Conservation (phyloP, 2,797 vertebrate genomes). For the Intellagama lesueurii region DNA sequence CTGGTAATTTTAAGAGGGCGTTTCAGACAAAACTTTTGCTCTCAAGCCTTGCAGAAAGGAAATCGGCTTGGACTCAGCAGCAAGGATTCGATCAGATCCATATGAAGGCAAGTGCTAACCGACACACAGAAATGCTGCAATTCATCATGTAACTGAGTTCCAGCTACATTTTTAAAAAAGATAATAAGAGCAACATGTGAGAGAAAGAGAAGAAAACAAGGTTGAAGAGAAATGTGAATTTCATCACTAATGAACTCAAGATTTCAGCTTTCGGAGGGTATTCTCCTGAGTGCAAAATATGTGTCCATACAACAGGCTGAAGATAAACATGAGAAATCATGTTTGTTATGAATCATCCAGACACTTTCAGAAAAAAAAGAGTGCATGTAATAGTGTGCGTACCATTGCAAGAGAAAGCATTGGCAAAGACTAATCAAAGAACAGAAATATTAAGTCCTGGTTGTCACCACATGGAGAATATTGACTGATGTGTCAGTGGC, state of each 20-base stretch:
- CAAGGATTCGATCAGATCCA: conserved; percentile 55
- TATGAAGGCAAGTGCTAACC: conserved; percentile 51
- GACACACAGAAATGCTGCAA: conserved; percentile 60
- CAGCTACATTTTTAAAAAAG: conserved; percentile 46
- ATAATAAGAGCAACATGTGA: conserved; percentile 66
- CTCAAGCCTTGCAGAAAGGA: conserved; percentile 41
- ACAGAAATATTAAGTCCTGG: neutral
- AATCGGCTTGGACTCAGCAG: conserved; percentile 54
- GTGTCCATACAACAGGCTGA: conserved; percentile 46
- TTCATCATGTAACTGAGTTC: conserved; percentile 58
- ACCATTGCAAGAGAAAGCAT: neutral
- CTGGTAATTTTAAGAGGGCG: conserved; percentile 36
- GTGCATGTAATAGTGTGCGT: neutral
- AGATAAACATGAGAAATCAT: conserved; percentile 55
- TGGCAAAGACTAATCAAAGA: neutral
- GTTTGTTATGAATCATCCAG: conserved; percentile 41
- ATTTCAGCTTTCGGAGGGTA: conserved; percentile 48
- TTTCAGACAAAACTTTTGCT: conserved; percentile 27
- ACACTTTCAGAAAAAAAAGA: conserved; percentile 47
- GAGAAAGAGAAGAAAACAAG: conserved; percentile 52
- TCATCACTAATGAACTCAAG: conserved; percentile 46
- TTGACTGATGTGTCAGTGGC: neutral
- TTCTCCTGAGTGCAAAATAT: conserved; percentile 38
- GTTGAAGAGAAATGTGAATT: conserved; percentile 33
- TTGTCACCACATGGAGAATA: conserved; percentile 8